Conservation (phyloP, 2,113 vertebrate genomes). For the Irena cyanogastra region DNA sequence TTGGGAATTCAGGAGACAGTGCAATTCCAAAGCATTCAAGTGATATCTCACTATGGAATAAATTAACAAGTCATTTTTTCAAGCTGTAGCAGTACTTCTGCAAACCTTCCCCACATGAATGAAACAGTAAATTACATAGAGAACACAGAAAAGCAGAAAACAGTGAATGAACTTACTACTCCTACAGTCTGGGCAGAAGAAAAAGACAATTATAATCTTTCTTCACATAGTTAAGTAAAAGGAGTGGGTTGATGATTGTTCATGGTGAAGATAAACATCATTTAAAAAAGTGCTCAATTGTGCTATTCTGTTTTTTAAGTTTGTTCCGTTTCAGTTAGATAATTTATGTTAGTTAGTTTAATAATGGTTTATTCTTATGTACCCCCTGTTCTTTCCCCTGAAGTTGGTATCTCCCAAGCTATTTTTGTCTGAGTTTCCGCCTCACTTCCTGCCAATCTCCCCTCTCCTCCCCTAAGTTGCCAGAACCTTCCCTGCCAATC, state of each 20-base stretch:
- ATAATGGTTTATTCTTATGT: no score
- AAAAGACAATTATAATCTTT: background rate
- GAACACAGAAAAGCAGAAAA: background rate
- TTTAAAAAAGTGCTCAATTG: background rate
- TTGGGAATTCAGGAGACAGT: background rate
- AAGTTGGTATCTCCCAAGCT: no score
- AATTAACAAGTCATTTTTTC: background rate
- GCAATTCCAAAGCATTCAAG: background rate
- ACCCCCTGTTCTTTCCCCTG: no score
- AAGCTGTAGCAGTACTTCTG: background rate
- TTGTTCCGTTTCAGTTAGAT: no score
- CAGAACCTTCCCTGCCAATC: no score
- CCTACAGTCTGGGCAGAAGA: background rate
- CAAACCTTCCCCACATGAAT: background rate
- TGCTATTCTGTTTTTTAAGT: no score
- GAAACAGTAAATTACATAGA: background rate
- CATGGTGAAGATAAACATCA: background rate
- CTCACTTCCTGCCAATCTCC: no score
- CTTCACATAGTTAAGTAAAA: background rate
- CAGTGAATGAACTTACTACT: background rate
- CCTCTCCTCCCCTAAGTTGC: no score
- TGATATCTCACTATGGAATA: background rate
- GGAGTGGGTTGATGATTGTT: background rate
- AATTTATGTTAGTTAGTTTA: no score
- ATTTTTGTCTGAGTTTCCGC: no score